phyloP scores from a whole-genome alignment of 2,888 invertebrate genomes.

The Dasypogon diadema region DNA sequence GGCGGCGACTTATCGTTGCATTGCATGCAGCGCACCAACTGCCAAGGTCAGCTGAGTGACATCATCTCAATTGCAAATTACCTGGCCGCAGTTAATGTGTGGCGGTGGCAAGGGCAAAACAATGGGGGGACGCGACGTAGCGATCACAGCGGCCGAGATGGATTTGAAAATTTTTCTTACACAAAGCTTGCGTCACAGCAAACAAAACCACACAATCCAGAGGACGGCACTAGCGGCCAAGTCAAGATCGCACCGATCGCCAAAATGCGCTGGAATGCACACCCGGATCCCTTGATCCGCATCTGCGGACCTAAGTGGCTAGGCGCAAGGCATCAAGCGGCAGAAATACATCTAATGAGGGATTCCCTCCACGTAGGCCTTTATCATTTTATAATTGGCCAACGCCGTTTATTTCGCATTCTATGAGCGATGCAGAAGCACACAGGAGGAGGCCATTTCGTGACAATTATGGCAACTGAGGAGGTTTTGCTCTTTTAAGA shows the following conservation, averaged over 20 bases:
- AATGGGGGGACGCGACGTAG: not conserved
- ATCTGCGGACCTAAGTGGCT: too few species aligned
- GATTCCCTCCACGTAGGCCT: conserved; percentile 27
- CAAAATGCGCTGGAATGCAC: not conserved
- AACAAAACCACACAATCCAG: not conserved
- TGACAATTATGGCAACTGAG: too few species aligned
- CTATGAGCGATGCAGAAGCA: not conserved
- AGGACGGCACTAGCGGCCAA: conserved; percentile 7
- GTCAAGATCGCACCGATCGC: conserved; percentile 7
- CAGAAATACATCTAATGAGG: conserved; percentile 11
- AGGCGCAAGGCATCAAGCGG: too few species aligned
- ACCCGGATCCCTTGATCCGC: not conserved
- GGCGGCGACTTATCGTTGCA: conserved; percentile 47
- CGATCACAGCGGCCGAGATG: not conserved
- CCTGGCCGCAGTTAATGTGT: too few species aligned
- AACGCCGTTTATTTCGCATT: conserved; percentile 7
- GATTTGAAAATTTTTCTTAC: conserved; percentile 30
- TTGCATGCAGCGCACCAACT: conserved; percentile 53
- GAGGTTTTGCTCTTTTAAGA: too few species aligned
- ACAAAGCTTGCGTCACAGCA: conserved; percentile 7
- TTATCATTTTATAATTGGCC: conserved; percentile 22
- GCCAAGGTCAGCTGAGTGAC: conserved; percentile 54
- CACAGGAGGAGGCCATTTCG: too few species aligned
- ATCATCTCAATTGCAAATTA: conserved; percentile 56
- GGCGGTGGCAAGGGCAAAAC: conserved; percentile 3